phyloP scores from a whole-genome alignment of 2,888 invertebrate genomes.

The Pemphredon lugubris region DNA sequence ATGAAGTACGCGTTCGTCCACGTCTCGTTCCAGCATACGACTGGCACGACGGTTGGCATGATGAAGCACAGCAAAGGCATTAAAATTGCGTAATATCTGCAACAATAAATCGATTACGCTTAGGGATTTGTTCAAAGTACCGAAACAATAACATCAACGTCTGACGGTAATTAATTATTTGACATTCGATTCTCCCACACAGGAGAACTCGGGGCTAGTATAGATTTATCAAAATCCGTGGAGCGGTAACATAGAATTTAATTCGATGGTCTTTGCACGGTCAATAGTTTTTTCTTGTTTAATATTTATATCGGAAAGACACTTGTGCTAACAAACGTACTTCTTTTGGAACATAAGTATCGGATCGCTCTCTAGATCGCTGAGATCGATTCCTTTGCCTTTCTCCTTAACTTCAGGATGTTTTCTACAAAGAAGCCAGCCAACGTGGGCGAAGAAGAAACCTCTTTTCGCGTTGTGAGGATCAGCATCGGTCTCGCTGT shows the following conservation, averaged over 20 bases:
- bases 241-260: too few relatives aligned
- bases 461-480: conserved; percentile 96
- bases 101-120: neutral
- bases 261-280: too few relatives aligned
- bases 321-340: too few relatives aligned
- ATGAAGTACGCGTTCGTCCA: conserved; percentile 86
- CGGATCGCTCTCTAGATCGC: conserved; percentile 91
- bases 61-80: conserved; percentile 88
- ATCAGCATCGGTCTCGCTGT: conserved; percentile 95
- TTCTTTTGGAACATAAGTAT: conserved; percentile 94
- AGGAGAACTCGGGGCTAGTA: too few relatives aligned
- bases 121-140: too few relatives aligned
- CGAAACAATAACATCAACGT: too few relatives aligned
- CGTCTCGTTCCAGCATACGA: conserved; percentile 87
- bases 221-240: too few relatives aligned
- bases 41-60: conserved; percentile 87
- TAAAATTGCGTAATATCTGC: conserved; percentile 86
- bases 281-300: too few relatives aligned
- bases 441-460: conserved; percentile 97
- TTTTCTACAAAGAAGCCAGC: conserved; percentile 95
- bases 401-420: conserved; percentile 94
- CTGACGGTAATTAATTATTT: too few relatives aligned
- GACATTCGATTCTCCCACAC: too few relatives aligned
- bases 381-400: conserved; percentile 92
- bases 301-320: conserved; percentile 4